Conservation (phyloP, 2,888 invertebrate species). For the Lasioglossum leucozonium region DNA sequence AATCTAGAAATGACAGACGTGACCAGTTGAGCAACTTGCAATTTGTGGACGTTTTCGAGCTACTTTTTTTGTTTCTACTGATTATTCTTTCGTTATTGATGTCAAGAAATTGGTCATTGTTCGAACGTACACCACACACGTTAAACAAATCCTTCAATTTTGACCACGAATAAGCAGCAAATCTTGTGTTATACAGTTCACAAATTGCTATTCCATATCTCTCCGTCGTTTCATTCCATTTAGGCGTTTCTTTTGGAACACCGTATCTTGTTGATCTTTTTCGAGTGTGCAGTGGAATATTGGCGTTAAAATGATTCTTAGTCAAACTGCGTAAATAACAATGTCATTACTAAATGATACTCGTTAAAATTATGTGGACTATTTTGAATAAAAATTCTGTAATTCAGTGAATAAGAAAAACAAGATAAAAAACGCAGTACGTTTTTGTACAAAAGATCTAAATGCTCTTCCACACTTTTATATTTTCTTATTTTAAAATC, state of each 20-base stretch:
- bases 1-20: conserved; percentile 51
- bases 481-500: not conserved
- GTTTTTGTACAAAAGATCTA: too few relatives aligned
- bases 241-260: not conserved
- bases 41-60: not conserved
- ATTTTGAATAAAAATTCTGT: not conserved
- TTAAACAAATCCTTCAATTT: conserved; percentile 52
- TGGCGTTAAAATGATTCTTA: conserved; percentile 55
- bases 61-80: not conserved
- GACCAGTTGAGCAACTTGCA: not conserved
- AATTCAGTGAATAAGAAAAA: too few relatives aligned
- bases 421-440: too few relatives aligned
- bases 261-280: conserved; percentile 25
- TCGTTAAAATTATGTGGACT: not conserved
- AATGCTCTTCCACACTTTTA: too few relatives aligned
- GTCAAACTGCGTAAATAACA: conserved; percentile 22
- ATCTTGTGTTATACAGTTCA: conserved; percentile 59
- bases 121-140: conserved; percentile 47
- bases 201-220: conserved; percentile 64
- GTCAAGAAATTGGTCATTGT: not conserved
- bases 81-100: not conserved
- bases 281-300: conserved; percentile 17
- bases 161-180: conserved; percentile 60
- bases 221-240: conserved; percentile 62
- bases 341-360: not conserved